Conservation (phyloP, 2,113 vertebrate species). For the Aldabrachelys gigantea region DNA sequence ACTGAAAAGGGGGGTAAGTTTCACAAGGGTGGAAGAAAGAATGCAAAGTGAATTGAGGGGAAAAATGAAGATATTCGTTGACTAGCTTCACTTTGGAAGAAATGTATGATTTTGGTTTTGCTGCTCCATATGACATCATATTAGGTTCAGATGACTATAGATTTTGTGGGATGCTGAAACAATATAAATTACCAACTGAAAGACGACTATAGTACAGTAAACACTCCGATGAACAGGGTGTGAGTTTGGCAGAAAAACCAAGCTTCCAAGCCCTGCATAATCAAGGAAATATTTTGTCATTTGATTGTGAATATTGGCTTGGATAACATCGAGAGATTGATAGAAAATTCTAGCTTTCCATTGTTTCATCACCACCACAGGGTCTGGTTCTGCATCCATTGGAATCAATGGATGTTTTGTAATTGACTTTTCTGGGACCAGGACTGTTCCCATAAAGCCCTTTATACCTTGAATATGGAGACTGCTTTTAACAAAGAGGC, state of each 20-base stretch:
- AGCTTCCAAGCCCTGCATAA: no score
- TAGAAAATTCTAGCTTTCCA: background rate
- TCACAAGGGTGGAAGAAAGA: slow-evolving; percentile 52
- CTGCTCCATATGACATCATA: background rate
- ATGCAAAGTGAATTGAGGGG: slow-evolving; percentile 6
- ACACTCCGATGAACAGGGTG: background rate
- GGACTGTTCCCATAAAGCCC: background rate
- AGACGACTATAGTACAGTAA: background rate
- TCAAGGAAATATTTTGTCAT: background rate
- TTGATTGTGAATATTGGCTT: background rate
- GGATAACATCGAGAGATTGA: background rate
- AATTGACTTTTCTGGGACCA: background rate
- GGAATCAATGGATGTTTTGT: background rate
- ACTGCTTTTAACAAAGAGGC: background rate
- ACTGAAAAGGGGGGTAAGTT: slow-evolving; percentile 32
- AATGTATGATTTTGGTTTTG: slow-evolving; percentile 7
- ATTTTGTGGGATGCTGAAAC: slow-evolving; percentile 6
- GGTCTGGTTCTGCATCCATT: background rate
- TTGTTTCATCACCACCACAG: background rate
- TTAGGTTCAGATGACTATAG: background rate
- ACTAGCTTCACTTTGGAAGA: slow-evolving; percentile 15
- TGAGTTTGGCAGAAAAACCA: background rate
- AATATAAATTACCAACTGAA: background rate
- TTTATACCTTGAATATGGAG: background rate
- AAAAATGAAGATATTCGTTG: background rate